phyloP scores from a whole-genome alignment of 2,113 vertebrate species.

The Hippocampus comes region DNA sequence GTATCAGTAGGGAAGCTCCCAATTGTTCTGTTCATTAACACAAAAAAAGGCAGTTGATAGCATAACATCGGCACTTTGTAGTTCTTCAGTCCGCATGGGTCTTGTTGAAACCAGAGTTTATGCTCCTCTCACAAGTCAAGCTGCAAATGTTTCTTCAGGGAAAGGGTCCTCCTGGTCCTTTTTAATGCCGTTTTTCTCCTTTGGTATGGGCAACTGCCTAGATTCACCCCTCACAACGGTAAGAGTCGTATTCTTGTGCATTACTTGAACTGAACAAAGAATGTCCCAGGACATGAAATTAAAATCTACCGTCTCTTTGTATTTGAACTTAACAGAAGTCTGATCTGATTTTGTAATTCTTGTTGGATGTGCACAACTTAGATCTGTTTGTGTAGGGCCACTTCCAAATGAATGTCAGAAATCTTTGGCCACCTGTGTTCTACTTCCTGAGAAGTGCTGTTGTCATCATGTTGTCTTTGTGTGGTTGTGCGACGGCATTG shows the following conservation, averaged over 20 bases:
- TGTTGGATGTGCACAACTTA: background rate
- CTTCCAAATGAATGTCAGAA: background rate
- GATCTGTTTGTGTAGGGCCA: background rate
- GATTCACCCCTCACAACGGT: slow-evolving; percentile 87
- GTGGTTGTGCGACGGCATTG: background rate
- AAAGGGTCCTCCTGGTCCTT: slow-evolving; percentile 71
- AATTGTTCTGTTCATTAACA: slow-evolving; percentile 6
- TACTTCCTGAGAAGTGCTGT: background rate
- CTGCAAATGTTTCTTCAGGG: slow-evolving; percentile 61
- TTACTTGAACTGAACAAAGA: background rate
- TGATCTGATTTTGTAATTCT: background rate
- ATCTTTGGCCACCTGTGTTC: background rate
- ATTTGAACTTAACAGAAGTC: background rate
- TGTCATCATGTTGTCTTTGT: background rate
- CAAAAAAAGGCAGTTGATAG: background rate
- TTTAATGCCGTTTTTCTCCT: slow-evolving; percentile 49
- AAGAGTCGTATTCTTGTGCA: slow-evolving; percentile 47
- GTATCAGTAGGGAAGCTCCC: background rate
- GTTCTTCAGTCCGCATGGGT: slow-evolving; percentile 56
- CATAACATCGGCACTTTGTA: slow-evolving; percentile 7
- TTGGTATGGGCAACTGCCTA: slow-evolving; percentile 90
- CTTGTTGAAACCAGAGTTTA: slow-evolving; percentile 70
- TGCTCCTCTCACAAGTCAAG: slow-evolving; percentile 69
- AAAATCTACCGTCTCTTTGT: background rate
- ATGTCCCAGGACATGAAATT: background rate